Percentiles rank a stretch among this genome's conserved stretches.
Evolutionary conservation across 2,113 vertebrate species (phyloP).

Genomic region (Lepisosteus oculatus): DNA sequence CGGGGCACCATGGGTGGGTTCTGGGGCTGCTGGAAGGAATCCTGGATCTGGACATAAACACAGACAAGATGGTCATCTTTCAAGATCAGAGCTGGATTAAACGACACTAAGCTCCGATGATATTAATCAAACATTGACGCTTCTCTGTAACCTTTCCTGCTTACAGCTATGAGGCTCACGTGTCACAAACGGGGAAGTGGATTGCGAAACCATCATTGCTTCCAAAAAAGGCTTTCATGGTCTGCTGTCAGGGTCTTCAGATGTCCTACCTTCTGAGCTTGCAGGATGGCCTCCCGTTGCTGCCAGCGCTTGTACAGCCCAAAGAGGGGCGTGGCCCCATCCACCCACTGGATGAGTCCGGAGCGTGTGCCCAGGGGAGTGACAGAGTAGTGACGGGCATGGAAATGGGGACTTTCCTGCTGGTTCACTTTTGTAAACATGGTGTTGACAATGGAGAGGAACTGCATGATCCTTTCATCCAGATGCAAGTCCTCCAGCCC

Average conservation of each 20-base stretch:
- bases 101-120: no score
- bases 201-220: no score
- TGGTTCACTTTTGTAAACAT: slow-evolving; percentile 98
- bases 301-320: slow-evolving; percentile 98
- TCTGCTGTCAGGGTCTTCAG: no score
- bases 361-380: slow-evolving; percentile 93
- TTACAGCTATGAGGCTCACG: no score
- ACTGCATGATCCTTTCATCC: slow-evolving; percentile 99
- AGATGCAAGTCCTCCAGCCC: slow-evolving; percentile 94
- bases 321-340: slow-evolving; percentile 92
- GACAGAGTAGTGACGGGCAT: slow-evolving; percentile 92
- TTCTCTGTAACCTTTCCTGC: no score
- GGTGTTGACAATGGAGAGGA: slow-evolving; percentile 95
- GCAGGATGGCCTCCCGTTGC: slow-evolving; percentile 86
- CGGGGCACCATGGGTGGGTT: slow-evolving; percentile 89
- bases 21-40: slow-evolving; percentile 86
- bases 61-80: no score
- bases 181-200: no score
- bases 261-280: slow-evolving; percentile 83
- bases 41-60: slow-evolving; percentile 68
- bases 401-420: slow-evolving; percentile 89
- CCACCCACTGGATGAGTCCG: slow-evolving; percentile 97
- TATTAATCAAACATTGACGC: no score
- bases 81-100: no score
- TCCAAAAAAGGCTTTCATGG: no score